phyloP scores from a whole-genome alignment of 2,888 invertebrate genomes.

The Latrodectus hesperus region DNA sequence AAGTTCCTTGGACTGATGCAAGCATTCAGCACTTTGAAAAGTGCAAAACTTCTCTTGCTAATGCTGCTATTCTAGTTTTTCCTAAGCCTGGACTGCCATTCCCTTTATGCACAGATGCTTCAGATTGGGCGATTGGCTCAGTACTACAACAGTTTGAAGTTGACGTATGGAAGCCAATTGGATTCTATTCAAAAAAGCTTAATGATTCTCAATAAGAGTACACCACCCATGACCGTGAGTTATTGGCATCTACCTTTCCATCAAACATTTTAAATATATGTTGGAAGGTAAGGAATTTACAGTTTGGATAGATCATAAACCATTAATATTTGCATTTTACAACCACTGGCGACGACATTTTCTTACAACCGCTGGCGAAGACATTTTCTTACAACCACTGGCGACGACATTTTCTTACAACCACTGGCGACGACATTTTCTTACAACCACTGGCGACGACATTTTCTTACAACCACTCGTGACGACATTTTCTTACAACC shows the following conservation, averaged over 20 bases:
- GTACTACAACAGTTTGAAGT: neutral
- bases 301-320: neutral
- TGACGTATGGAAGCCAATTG: neutral
- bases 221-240: neutral
- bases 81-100: neutral
- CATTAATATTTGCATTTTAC: neutral
- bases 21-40: neutral
- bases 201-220: neutral
- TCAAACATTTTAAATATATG: neutral
- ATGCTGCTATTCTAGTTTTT: neutral
- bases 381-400: no score
- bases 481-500: no score
- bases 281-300: neutral
- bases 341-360: no score
- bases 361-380: no score
- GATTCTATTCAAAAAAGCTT: neutral
- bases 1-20: slow-evolving; percentile 8
- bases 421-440: no score
- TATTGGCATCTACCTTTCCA: neutral
- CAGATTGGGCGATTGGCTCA: neutral
- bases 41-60: neutral
- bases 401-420: no score
- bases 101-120: neutral
- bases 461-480: no score
- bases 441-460: no score